Evolutionary conservation across 2,113 vertebrate species (phyloP).

Genomic region (Heliornis fulica): DNA sequence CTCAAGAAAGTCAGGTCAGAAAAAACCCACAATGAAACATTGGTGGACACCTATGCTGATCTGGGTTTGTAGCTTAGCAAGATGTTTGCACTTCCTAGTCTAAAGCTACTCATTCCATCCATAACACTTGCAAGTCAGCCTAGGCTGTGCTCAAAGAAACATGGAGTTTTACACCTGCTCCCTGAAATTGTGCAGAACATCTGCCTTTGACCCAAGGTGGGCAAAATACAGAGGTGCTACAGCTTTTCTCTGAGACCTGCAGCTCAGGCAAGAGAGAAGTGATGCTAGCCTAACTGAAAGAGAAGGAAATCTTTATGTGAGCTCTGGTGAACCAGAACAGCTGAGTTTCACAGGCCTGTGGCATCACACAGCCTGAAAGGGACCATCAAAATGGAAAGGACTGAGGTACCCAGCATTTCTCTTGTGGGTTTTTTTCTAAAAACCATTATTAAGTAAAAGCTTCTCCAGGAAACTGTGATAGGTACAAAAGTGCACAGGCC

Average conservation of each 20-base stretch:
- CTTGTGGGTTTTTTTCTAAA: not conserved
- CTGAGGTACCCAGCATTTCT: not conserved
- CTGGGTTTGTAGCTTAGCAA: not conserved
- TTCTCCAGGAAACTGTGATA: not conserved
- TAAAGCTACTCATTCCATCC: not conserved
- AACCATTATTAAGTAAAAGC: not conserved
- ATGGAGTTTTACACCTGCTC: not conserved
- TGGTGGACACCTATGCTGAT: not conserved
- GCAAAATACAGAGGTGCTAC: not conserved
- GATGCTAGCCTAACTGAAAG: not conserved
- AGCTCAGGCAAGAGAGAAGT: not conserved
- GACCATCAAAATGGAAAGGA: not conserved
- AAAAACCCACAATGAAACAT: not conserved
- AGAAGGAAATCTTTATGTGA: not conserved
- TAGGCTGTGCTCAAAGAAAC: not conserved
- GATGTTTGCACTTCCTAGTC: not conserved
- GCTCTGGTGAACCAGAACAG: not conserved
- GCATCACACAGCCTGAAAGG: not conserved
- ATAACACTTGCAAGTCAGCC: not conserved
- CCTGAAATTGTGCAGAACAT: not conserved
- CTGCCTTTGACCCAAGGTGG: not conserved
- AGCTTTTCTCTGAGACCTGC: not conserved
- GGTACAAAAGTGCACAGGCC: not conserved
- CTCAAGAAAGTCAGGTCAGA: not conserved
- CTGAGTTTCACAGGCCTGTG: not conserved